Conservation (phyloP, 2,113 vertebrate species). For the Tenrec ecaudatus region DNA sequence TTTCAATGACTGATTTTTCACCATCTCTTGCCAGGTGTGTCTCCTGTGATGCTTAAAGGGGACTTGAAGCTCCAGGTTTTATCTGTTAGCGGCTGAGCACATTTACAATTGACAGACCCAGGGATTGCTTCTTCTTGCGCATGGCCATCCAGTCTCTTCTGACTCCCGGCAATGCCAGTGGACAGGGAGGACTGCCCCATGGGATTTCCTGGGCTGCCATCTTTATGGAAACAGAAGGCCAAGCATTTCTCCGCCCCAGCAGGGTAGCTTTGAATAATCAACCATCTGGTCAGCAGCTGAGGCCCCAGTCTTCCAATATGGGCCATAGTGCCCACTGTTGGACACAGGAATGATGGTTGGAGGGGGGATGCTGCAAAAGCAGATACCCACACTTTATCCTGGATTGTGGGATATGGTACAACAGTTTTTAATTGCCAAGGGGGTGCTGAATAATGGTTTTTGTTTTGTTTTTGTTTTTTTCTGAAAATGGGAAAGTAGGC, state of each 20-base stretch:
- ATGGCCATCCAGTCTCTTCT: neutral
- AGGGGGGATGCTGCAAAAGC: too few relatives aligned
- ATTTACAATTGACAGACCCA: neutral
- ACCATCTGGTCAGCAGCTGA: too few relatives aligned
- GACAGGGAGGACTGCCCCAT: neutral
- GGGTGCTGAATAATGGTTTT: too few relatives aligned
- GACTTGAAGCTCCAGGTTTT: neutral
- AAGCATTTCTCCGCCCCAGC: neutral
- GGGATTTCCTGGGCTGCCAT: neutral
- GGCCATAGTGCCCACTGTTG: too few relatives aligned
- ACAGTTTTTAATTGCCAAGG: too few relatives aligned
- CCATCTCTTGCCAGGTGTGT: neutral
- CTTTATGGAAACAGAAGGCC: neutral
- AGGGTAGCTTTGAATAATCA: too few relatives aligned
- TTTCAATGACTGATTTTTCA: neutral
- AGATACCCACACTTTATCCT: too few relatives aligned
- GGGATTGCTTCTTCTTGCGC: neutral
- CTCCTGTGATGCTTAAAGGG: neutral
- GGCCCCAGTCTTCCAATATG: too few relatives aligned
- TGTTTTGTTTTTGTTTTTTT: too few relatives aligned
- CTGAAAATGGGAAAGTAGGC: too few relatives aligned
- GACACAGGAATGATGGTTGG: too few relatives aligned
- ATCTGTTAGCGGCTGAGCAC: neutral
- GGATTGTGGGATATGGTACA: too few relatives aligned
- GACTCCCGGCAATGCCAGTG: neutral